phyloP scores from a whole-genome alignment of 1,140 invertebrate genomes.

The Platyscapa corneri region DNA sequence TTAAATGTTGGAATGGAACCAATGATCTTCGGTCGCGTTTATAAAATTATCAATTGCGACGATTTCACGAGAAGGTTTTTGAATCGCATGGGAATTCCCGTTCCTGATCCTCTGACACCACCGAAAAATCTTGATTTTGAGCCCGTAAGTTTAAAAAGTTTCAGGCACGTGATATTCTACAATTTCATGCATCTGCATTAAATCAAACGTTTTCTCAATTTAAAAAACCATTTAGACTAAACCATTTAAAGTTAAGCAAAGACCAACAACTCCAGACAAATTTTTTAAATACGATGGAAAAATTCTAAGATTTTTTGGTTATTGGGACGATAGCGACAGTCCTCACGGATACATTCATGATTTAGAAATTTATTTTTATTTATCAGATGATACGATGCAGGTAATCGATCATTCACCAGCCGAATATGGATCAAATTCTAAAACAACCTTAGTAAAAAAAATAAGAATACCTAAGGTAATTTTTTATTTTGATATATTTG shows the following conservation, averaged over 20 bases:
- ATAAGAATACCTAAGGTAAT: conserved; percentile 85
- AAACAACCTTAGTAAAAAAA: conserved; percentile 82
- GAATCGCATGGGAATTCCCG: conserved; percentile 86
- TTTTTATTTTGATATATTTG: neutral
- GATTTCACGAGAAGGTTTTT: conserved; percentile 90
- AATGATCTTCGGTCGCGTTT: conserved; percentile 84
- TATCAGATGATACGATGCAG: conserved; percentile 92
- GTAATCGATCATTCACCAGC: conserved; percentile 84
- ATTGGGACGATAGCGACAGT: conserved; percentile 90
- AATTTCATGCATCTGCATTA: no score
- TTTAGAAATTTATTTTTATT: conserved; percentile 86
- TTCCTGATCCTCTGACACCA: conserved; percentile 81
- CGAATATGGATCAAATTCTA: conserved; percentile 82
- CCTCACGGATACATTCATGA: conserved; percentile 84
- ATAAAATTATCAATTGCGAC: conserved; percentile 89
- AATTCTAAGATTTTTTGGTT: conserved; percentile 88
- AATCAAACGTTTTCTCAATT: neutral
- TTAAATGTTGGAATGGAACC: conserved; percentile 86
- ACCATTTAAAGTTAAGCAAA: neutral
- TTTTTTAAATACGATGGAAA: conserved; percentile 86
- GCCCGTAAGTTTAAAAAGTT: conserved; percentile 45
- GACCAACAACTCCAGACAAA: conserved; percentile 69
- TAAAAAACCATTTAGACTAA: neutral
- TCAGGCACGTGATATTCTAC: neutral
- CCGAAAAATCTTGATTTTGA: conserved; percentile 75